Conservation (phyloP, 2,113 vertebrate species). For the Sturnus vulgaris region DNA sequence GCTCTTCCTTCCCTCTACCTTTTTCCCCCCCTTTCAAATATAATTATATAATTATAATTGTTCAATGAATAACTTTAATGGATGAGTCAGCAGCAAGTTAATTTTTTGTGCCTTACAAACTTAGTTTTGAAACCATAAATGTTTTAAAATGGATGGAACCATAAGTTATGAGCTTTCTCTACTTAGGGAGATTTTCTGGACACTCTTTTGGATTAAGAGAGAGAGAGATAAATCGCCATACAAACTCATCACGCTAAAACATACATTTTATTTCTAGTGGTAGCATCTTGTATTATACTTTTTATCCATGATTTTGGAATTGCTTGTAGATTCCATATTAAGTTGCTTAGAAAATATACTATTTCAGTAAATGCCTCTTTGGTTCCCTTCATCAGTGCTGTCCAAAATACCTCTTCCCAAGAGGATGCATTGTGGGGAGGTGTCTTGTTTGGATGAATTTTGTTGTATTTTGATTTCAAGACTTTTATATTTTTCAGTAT, state of each 20-base stretch:
- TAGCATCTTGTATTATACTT: not conserved
- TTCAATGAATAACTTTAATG: not conserved
- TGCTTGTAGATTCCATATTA: not conserved
- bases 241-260: not conserved
- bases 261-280: not conserved
- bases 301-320: not conserved
- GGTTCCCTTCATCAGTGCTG: not conserved
- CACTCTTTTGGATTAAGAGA: not conserved
- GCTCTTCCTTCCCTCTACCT: not conserved
- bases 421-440: not conserved
- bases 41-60: not conserved
- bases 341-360: not conserved
- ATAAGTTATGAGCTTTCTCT: not conserved
- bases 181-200: not conserved
- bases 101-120: not conserved
- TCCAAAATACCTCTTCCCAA: not conserved
- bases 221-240: rapidly evolving
- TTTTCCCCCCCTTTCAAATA: not conserved
- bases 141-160: not conserved
- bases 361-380: not conserved
- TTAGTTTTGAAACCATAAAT: not conserved
- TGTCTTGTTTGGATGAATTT: not conserved
- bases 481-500: not conserved
- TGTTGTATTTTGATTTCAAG: not conserved
- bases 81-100: not conserved